phyloP scores from a whole-genome alignment of 2,113 vertebrate genomes.

The Atherinomorus stipes region DNA sequence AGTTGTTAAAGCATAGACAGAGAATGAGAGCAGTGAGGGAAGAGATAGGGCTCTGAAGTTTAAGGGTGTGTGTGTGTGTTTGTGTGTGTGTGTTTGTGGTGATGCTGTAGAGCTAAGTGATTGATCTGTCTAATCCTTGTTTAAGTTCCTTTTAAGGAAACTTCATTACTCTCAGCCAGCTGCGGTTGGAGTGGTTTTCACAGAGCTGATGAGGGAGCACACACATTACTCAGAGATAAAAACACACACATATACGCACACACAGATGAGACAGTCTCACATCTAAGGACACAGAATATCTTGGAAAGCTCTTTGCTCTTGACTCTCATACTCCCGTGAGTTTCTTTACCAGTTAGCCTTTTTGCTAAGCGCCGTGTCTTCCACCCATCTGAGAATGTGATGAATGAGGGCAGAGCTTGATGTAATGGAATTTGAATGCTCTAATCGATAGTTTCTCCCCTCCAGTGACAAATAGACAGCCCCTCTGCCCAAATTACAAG shows the following conservation, averaged over 20 bases:
- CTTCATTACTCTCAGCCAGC: constrained; percentile 71
- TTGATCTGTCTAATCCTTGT: constrained; percentile 79
- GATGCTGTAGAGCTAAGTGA: constrained; percentile 53
- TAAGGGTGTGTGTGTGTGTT: not conserved
- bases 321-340: not conserved
- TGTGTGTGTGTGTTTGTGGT: constrained; percentile 10
- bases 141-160: constrained; percentile 79
- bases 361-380: constrained; percentile 55
- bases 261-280: not conserved
- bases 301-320: not conserved
- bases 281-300: constrained; percentile 6
- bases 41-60: constrained; percentile 35
- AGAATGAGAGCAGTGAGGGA: constrained; percentile 33
- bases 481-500: constrained; percentile 74
- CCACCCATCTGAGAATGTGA: constrained; percentile 64
- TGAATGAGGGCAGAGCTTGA: constrained; percentile 71
- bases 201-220: constrained; percentile 44
- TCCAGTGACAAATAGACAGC: constrained; percentile 81
- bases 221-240: constrained; percentile 41
- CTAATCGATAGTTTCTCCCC: constrained; percentile 82
- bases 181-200: constrained; percentile 57
- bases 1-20: constrained; percentile 20
- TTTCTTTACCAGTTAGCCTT: constrained; percentile 26
- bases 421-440: constrained; percentile 81
- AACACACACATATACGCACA: constrained; percentile 28